Evolutionary conservation across 2,113 vertebrate genomes (phyloP), one percentile per base, ranked within the genome.

Genomic region (Lasiurus cinereus): DNA sequence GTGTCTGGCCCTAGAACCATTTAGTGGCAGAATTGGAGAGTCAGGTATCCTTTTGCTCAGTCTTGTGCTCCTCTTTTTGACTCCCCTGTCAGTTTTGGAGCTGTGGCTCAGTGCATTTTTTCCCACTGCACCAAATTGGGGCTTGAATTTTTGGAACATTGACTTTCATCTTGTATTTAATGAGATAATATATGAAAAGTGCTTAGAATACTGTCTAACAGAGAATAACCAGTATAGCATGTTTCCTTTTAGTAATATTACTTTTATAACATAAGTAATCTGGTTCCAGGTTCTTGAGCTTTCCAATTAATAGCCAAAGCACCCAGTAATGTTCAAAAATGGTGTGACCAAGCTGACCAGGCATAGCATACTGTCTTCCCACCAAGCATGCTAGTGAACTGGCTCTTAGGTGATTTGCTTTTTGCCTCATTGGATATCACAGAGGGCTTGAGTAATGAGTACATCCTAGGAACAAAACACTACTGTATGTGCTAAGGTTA

Each of bases 361-460:
- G 3, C 15, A 48, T 2, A 59, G 1, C 13, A 1, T 0, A 1
- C 29, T 48, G 24, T 29, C n/a, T 54, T 54, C 16, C 67, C 15
- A 3, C 27, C 33, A 50, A 90, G 39, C 77, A 33, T 1, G 3
- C 24, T 70, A n/a, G 69, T 70, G 80, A 59, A 43, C 39, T 62
- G 10, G 50, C 18, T 31, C 27, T 91, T 29, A 14, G n/a, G 74
- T 70, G 73, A 24, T 74, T 31, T 52, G 10, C 59, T 10, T 54
- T 91, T 78, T 31, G 36, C 19, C 18, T 94, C 50, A 15, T 46
- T 91, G 52, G 52, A 8, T 72, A 18, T 27, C 31, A 48, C 16
- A 86, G 89, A 72, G 64, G 24, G 33, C 52, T 85, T 52, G 15
- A 54, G 18, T 43, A 33, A 33, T 13, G 43, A 12, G 33, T n/a